Conservation (phyloP, 2,113 vertebrate species). For the Nettapus auritus region DNA sequence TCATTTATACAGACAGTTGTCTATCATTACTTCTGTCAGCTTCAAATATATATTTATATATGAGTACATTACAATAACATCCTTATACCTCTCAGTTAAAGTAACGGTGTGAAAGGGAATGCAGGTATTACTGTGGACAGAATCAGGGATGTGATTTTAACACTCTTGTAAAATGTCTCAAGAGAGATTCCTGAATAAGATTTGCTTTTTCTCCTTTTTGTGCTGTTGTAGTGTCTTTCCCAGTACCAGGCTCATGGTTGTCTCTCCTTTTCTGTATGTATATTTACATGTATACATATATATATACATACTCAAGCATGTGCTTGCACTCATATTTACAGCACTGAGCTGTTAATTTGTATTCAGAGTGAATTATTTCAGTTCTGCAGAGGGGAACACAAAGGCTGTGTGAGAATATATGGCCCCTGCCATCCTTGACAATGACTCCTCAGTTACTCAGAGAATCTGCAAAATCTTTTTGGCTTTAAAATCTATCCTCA, state of each 20-base stretch:
- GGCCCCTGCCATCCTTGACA: conserved; percentile 1
- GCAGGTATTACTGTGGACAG: not conserved
- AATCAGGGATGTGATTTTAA: not conserved
- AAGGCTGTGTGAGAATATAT: not conserved
- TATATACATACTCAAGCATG: not conserved
- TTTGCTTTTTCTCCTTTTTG: not conserved
- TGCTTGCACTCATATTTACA: not conserved
- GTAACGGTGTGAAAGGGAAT: not conserved
- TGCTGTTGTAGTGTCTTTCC: not conserved
- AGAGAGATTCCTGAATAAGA: not conserved
- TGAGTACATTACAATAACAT: not conserved
- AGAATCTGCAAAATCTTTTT: not conserved
- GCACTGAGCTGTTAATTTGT: not conserved
- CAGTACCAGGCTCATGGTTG: not conserved
- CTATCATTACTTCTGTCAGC: not conserved
- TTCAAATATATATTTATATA: not conserved
- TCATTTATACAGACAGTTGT: not conserved
- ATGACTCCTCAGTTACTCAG: not conserved
- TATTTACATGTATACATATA: not conserved
- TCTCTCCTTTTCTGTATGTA: not conserved
- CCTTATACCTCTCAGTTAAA: not conserved
- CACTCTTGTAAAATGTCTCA: not conserved
- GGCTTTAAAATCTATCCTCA: conserved; percentile 11
- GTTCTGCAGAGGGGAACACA: not conserved
- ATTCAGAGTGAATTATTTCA: not conserved